A percentile compares a stretch with the other conserved stretches of the same genome.
Evolutionary conservation across 2,797 vertebrate genomes (phyloP).

Genomic region (Ataeniobius toweri): DNA sequence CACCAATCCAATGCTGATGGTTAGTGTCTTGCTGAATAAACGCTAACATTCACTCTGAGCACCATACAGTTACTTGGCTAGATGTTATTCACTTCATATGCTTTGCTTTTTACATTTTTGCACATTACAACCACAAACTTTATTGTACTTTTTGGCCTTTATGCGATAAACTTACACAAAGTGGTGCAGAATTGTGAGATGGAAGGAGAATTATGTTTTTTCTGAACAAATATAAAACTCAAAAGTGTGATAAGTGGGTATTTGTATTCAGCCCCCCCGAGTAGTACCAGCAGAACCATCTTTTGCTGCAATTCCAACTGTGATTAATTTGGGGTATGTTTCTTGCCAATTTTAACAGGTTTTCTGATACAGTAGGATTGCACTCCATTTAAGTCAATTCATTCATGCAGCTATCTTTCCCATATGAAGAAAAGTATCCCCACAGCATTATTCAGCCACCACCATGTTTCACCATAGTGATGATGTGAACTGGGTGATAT

Average conservation of each 20-base stretch:
- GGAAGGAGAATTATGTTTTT: not conserved
- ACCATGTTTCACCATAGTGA: not conserved
- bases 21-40: not conserved
- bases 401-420: not conserved
- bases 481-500: not conserved
- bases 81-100: not conserved
- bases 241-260: not conserved
- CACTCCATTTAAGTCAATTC: not conserved
- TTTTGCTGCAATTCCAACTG: not conserved
- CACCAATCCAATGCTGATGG: not conserved
- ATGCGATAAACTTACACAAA: too few relatives aligned
- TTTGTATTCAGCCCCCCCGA: too few relatives aligned
- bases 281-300: too few relatives aligned
- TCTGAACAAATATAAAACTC: not conserved
- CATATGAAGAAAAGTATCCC: too few relatives aligned
- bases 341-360: not conserved
- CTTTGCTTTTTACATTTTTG: not conserved
- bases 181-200: not conserved
- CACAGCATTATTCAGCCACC: not conserved
- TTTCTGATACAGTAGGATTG: not conserved
- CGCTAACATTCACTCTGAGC: not conserved
- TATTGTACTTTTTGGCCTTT: not conserved
- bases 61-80: not conserved
- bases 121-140: not conserved
- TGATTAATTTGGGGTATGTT: not conserved